Base-by-base conservation (phyloP, 2,797 vertebrate genomes). In the Miichthys miiuy region DNA sequence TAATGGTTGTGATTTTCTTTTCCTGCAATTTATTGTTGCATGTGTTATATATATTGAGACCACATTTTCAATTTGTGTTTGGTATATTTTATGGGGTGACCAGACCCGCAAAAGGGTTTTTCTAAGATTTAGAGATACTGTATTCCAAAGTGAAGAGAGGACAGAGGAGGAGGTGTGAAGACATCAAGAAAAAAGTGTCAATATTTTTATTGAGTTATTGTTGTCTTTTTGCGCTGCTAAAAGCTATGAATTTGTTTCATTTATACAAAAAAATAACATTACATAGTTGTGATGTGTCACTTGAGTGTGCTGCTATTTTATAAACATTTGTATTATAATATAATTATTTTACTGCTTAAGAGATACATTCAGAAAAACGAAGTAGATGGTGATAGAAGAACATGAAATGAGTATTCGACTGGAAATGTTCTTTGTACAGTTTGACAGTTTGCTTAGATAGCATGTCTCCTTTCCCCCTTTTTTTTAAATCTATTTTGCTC, bases 251-350 rank as follows among this genome's bases (percentile, higher is more conserved):
- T 97, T 94, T 97, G 96, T 96, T 97, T 96, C 96, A 97, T 97
- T 95, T 94, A 93, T 97, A 97, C 96, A 97, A 97, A 96, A 91
- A 95, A 95, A 97, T 97, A 97, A 98, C 97, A 97, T 97, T 97
- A 96, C 96, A 93, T 98, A 97, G 97, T 97, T 96, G 97, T 99
- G 97, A 98, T 97, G 96, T 97, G 97, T 99, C 97, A 99, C 97
- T 95, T 97, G 96, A 97, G 97, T 99, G 98, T 98, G 98, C 98
- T 99, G 98, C 98, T 99, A 99, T 99, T 98, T 98, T 99, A 98
- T 98, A 99, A 97, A 99, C 97, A 96, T 97, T 97, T 98, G 97
- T 98, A 98, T 95, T 96, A 95, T 98, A 97, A 97, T 98, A 98
- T 97, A 98, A 96, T 98, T 98, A 98, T 98, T 99, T 98, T 99